Percentiles rank a stretch among this genome's conserved stretches.
Evolutionary conservation across 1,140 invertebrate species (phyloP).

Genomic region (Polypedilum pembai): DNA sequence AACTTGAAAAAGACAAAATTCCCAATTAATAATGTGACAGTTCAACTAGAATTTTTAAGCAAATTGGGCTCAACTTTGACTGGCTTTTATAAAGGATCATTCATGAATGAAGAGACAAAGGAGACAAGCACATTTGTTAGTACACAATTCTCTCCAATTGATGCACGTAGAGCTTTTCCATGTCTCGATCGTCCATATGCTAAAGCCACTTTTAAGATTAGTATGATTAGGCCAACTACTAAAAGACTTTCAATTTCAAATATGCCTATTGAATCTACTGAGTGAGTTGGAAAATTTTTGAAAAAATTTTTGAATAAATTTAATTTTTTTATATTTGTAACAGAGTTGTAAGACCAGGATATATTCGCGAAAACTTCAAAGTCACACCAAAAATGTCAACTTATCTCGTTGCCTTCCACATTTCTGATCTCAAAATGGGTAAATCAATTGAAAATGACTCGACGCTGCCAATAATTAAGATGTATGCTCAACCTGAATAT

Average conservation of each 20-base stretch:
- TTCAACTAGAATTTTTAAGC: slow-evolving; percentile 57
- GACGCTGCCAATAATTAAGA: slow-evolving; percentile 42
- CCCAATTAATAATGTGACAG: slow-evolving; percentile 34
- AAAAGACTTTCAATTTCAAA: slow-evolving; percentile 57
- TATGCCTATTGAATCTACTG: slow-evolving; percentile 46
- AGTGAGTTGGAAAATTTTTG: slow-evolving; percentile 33
- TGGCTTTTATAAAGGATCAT: slow-evolving; percentile 74
- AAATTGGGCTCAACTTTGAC: slow-evolving; percentile 56
- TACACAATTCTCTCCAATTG: slow-evolving; percentile 75
- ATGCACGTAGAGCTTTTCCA: slow-evolving; percentile 72
- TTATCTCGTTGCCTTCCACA: slow-evolving; percentile 63
- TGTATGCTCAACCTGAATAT: slow-evolving; percentile 59
- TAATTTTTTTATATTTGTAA: background rate
- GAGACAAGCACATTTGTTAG: slow-evolving; percentile 55
- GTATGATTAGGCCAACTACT: slow-evolving; percentile 54
- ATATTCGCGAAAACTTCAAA: slow-evolving; percentile 50
- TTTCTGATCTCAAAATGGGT: slow-evolving; percentile 54
- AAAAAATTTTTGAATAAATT: slow-evolving; percentile 27
- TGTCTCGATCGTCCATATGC: slow-evolving; percentile 80
- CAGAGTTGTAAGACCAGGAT: slow-evolving; percentile 38
- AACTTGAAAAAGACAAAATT: slow-evolving; percentile 33
- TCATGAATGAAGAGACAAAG: slow-evolving; percentile 52
- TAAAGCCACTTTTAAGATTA: slow-evolving; percentile 67
- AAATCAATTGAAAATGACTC: slow-evolving; percentile 33
- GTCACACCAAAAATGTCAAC: slow-evolving; percentile 66